phyloP scores from a whole-genome alignment of 2,888 invertebrate genomes.

The Hyalella azteca region DNA sequence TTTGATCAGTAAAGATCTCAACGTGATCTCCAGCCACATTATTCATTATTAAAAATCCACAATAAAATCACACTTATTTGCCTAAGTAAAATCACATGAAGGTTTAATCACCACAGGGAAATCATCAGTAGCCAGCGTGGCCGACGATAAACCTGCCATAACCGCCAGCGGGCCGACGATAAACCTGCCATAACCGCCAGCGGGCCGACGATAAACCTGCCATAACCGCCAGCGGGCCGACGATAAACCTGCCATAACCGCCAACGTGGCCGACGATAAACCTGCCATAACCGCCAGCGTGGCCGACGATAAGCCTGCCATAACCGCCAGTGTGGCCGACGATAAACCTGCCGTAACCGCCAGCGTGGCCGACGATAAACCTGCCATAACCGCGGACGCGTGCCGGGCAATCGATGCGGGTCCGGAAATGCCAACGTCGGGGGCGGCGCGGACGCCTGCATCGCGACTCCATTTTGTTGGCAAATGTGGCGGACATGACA shows the following conservation, averaged over 20 bases:
- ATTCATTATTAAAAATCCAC: no score
- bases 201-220: background rate
- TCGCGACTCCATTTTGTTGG: background rate
- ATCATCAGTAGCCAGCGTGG: no score
- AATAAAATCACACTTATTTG: no score
- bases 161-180: no score
- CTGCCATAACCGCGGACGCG: background rate
- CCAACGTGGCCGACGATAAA: background rate
- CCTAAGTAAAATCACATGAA: no score
- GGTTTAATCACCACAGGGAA: no score
- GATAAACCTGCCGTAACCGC: background rate
- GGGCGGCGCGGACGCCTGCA: background rate
- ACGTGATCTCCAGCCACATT: no score
- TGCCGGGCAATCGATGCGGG: background rate
- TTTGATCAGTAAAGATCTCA: no score
- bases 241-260: background rate
- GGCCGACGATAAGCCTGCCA: background rate
- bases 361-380: background rate
- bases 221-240: background rate
- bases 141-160: no score
- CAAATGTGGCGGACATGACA: no score
- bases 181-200: no score
- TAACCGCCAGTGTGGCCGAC: background rate
- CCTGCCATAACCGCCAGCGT: background rate
- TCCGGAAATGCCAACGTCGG: background rate